Evolutionary conservation across 1,140 invertebrate species (phyloP), one percentile per base, ranked within the genome.

Genomic region (Notospermus geniculatus): DNA sequence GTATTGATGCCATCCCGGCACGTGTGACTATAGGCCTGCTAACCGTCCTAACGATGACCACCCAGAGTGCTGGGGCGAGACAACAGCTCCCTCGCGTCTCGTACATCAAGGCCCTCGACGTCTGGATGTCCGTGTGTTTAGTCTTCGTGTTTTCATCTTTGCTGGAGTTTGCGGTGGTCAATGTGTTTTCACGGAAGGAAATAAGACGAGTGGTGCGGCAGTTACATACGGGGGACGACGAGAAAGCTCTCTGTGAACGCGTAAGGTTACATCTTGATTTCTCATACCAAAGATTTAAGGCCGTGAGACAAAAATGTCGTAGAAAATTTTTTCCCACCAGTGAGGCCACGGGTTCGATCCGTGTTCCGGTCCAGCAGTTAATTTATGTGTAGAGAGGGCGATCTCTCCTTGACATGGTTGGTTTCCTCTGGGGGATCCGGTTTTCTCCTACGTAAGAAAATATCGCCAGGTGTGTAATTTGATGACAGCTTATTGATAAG

Each of bases 91-190:
- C 71, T 69, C 50, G 82, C 5, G 46, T 50, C 25, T 23, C 19
- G 4, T 50, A 50, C 54, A 75, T 83, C 7, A 84, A 85, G 67
- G 84, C 85, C 0, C 75, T 91, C 19, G 90, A 92, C 76, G 78
- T 92, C 1, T 92, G 90, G 90, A 91, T 91, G 89, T 89, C 89
- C 13, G 89, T 88, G 2, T 92, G 90, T 69, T 91, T 91, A 87
- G 84, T 91, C 56, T 91, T 91, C 50, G 90, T 92, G 2, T 92
- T 92, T 71, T 87, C 88, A 1, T 88, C 90, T 13, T 79, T 92
- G 15, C 87, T 88, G 25, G 91, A 92, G 81, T 92, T 91, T 72
- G 89, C 91, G 0, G 87, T 91, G 7, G 89, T 91, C 9, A 74
- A 69, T 50, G 58, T 67, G 81, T 84, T 60, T 32, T 53, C 43